These are phyloP conservation scores for Tretioscincus oriximinensis DNA, from an alignment of 2,113 vertebrate species.

Conservation along the genomic window DNA sequence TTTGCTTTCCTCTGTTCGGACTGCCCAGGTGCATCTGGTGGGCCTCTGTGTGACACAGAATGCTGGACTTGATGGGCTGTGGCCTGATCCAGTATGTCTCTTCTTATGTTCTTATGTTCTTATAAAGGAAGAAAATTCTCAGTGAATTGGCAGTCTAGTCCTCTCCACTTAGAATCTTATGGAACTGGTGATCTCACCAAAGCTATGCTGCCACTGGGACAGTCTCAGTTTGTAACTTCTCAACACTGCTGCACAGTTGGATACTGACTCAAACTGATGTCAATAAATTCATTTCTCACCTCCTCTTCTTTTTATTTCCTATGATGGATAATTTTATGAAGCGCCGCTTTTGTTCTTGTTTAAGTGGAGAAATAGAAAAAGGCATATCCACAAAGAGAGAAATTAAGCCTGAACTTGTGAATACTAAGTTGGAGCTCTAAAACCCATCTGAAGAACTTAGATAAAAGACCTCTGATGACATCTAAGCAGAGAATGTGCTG, in stretches of 20 bases:
- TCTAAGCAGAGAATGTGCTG: too few species aligned
- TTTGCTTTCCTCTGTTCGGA: too few species aligned
- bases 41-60: too few species aligned
- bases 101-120: too few species aligned
- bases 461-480: slow-evolving; percentile 38
- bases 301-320: slow-evolving; percentile 34
- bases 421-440: slow-evolving; percentile 66
- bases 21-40: too few species aligned
- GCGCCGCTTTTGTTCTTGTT: slow-evolving; percentile 44
- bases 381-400: slow-evolving; percentile 61
- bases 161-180: not conserved
- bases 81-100: too few species aligned
- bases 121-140: not conserved
- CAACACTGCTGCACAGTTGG: slow-evolving; percentile 9
- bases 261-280: slow-evolving; percentile 16
- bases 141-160: not conserved
- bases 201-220: slow-evolving; percentile 6
- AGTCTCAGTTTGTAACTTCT: slow-evolving; percentile 17
- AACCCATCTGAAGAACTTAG: slow-evolving; percentile 63
- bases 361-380: slow-evolving; percentile 39
- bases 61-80: too few species aligned
- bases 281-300: slow-evolving; percentile 45
- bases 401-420: slow-evolving; percentile 63
- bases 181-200: not conserved
- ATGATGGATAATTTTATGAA: slow-evolving; percentile 48